Conservation (phyloP, 2,797 vertebrate species). For the Acipenser ruthenus region DNA sequence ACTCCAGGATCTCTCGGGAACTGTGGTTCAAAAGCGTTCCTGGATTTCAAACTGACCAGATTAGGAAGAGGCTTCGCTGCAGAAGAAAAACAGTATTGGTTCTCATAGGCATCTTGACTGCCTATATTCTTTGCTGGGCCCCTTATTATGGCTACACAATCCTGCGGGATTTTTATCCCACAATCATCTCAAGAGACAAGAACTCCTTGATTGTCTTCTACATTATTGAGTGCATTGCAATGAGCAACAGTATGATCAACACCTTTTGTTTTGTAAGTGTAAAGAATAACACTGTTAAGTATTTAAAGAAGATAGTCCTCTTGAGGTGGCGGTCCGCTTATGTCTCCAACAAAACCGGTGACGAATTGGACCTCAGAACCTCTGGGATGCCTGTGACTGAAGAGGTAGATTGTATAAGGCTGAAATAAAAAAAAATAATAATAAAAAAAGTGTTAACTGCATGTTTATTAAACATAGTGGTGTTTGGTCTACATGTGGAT, state of each 20-base stretch:
- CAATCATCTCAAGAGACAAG: constrained; percentile 59
- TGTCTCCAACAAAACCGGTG: constrained; percentile 59
- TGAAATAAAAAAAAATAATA: constrained; percentile 35
- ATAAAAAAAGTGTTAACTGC: not conserved
- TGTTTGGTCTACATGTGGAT: too few relatives aligned
- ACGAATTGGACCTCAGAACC: constrained; percentile 71
- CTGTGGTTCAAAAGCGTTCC: constrained; percentile 96
- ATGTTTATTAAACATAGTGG: too few relatives aligned
- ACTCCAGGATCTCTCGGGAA: constrained; percentile 76
- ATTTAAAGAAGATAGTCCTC: constrained; percentile 76
- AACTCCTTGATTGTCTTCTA: constrained; percentile 68
- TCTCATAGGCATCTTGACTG: constrained; percentile 77
- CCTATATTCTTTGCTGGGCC: constrained; percentile 91
- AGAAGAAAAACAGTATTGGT: constrained; percentile 83
- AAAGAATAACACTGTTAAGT: constrained; percentile 70
- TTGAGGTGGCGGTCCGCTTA: constrained; percentile 73
- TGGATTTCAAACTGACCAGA: constrained; percentile 89
- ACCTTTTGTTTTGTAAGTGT: constrained; percentile 61
- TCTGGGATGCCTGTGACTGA: constrained; percentile 67
- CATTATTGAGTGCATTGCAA: constrained; percentile 62
- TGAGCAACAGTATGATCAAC: constrained; percentile 74
- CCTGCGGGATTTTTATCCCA: constrained; percentile 80
- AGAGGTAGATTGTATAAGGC: constrained; percentile 55
- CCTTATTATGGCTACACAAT: constrained; percentile 86
- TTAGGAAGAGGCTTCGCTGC: constrained; percentile 73